phyloP scores from a whole-genome alignment of 2,113 vertebrate genomes.

The Chaenocephalus aceratus region DNA sequence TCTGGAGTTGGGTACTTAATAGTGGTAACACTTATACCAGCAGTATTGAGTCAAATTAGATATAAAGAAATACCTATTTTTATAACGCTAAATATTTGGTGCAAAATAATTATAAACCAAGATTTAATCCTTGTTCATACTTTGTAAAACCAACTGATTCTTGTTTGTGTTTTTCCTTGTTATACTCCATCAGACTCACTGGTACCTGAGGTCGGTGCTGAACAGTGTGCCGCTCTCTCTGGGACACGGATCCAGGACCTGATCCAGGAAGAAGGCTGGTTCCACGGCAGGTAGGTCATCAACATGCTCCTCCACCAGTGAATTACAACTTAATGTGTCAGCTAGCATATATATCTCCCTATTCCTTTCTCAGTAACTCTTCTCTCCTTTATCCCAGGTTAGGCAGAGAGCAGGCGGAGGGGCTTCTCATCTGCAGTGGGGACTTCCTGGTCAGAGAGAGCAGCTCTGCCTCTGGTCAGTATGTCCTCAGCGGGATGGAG shows the following conservation, averaged over 20 bases:
- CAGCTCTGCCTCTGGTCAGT: slow-evolving; percentile 89
- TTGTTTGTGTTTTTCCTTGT: neutral
- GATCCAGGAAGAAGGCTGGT: slow-evolving; percentile 89
- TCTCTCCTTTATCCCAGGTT: slow-evolving; percentile 68
- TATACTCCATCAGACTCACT: slow-evolving; percentile 28
- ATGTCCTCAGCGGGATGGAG: slow-evolving; percentile 93
- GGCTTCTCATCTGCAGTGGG: slow-evolving; percentile 88
- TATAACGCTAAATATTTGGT: neutral
- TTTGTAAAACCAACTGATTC: too few species aligned
- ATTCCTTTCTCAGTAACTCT: neutral
- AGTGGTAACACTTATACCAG: too few species aligned
- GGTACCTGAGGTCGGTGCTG: slow-evolving; percentile 30
- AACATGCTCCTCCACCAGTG: neutral
- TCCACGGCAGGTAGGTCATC: slow-evolving; percentile 85
- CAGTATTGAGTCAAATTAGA: neutral
- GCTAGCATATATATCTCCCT: neutral
- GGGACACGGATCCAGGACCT: slow-evolving; percentile 76
- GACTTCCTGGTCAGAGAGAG: slow-evolving; percentile 96
- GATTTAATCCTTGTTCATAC: neutral
- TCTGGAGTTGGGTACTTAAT: too few species aligned
- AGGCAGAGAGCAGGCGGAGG: slow-evolving; percentile 90
- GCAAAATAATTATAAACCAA: neutral
- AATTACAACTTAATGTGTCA: neutral
- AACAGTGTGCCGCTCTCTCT: slow-evolving; percentile 11
- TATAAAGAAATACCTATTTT: neutral